A percentile compares a stretch with the other conserved stretches of the same genome.
Evolutionary conservation across 2,888 invertebrate genomes (phyloP).

Genomic region (Hyposoter didymator): DNA sequence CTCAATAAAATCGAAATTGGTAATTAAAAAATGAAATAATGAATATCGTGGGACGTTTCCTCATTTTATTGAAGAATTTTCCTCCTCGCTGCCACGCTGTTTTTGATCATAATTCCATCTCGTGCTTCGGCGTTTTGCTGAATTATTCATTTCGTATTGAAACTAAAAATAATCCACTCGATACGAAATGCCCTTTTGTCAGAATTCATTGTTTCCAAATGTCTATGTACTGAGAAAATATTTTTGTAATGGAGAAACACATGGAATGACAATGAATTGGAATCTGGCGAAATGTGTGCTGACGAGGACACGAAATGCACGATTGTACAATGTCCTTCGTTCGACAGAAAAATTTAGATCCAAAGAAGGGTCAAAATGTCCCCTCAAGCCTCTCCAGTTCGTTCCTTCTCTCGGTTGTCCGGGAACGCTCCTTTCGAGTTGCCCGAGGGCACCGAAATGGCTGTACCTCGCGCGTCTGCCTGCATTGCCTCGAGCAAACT

Average conservation of each 20-base stretch:
- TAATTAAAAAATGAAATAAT: background rate
- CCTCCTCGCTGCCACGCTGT: background rate
- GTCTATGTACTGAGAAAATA: background rate
- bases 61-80: background rate
- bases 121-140: background rate
- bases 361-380: constrained; percentile 63
- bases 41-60: background rate
- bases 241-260: background rate
- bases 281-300: background rate
- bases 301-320: constrained; percentile 68
- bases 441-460: constrained; percentile 79
- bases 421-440: constrained; percentile 73
- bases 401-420: constrained; percentile 57
- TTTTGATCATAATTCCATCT: background rate
- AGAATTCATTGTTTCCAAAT: background rate
- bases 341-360: constrained; percentile 58
- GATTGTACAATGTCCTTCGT: constrained; percentile 69
- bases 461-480: constrained; percentile 78
- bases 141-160: background rate
- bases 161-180: background rate
- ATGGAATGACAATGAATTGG: background rate
- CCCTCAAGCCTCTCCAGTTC: constrained; percentile 34
- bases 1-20: background rate
- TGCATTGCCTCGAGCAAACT: constrained; percentile 78
- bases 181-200: background rate